phyloP scores from a whole-genome alignment of 2,888 invertebrate species.

The Drosophila helvetica region DNA sequence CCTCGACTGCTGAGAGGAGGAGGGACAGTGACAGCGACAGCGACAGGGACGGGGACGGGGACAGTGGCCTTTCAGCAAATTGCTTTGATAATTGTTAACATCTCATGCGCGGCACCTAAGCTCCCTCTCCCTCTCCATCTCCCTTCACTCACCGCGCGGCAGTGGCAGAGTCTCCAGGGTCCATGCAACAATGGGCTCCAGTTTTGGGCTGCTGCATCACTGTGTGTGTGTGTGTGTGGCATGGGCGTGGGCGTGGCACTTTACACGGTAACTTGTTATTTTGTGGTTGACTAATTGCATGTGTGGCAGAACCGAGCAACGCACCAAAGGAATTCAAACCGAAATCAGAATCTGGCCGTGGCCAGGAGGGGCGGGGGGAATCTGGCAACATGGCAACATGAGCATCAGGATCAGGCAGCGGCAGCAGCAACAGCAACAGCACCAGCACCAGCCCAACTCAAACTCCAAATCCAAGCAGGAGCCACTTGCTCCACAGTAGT shows the following conservation, averaged over 20 bases:
- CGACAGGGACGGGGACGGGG: background rate
- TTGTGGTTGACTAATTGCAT: slow-evolving; percentile 76
- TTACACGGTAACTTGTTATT: slow-evolving; percentile 76
- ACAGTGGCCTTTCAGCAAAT: slow-evolving; percentile 45
- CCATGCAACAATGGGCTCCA: too few species aligned
- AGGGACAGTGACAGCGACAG: background rate
- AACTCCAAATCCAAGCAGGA: slow-evolving; percentile 29
- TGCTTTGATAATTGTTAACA: slow-evolving; percentile 66
- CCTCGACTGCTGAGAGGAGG: slow-evolving; percentile 45
- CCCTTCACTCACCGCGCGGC: too few species aligned
- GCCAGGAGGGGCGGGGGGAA: background rate
- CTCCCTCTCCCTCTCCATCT: background rate
- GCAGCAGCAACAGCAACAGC: background rate
- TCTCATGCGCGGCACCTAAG: slow-evolving; percentile 39
- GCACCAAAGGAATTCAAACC: slow-evolving; percentile 44
- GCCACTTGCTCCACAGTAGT: slow-evolving; percentile 51
- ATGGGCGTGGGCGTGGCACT: slow-evolving; percentile 58
- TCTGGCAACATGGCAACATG: slow-evolving; percentile 28
- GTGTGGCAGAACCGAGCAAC: slow-evolving; percentile 34
- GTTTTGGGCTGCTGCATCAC: too few species aligned
- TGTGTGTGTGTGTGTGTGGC: too few species aligned
- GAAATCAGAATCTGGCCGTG: slow-evolving; percentile 9
- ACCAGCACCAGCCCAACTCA: slow-evolving; percentile 5
- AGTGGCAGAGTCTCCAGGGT: too few species aligned
- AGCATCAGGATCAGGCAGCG: slow-evolving; percentile 36